Percentiles rank a stretch among this genome's conserved stretches.
Evolutionary conservation across 2,113 vertebrate genomes (phyloP).

Genomic region (Vulpes ferrilata): DNA sequence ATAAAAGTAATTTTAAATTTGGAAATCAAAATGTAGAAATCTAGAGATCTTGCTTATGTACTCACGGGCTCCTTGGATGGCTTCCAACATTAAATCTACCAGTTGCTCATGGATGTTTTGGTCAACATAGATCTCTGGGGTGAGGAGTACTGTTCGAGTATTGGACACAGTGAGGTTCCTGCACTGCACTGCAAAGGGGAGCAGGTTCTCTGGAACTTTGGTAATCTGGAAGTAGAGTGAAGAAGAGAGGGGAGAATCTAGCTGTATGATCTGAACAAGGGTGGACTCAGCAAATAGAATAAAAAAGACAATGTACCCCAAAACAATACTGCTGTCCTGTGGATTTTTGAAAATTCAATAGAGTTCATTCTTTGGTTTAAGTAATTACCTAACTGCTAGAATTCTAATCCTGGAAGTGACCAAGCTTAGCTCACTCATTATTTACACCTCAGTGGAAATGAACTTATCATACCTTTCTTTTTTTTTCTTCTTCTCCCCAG

Average conservation of each 20-base stretch:
- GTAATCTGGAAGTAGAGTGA: constrained; percentile 90
- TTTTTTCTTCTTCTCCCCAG: neutral
- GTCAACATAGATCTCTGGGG: constrained; percentile 96
- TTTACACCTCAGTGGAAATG: neutral
- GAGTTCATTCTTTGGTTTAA: constrained; percentile 10
- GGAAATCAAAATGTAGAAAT: neutral
- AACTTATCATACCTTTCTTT: neutral
- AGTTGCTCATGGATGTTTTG: constrained; percentile 97
- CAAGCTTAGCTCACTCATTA: neutral
- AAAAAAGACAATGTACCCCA: neutral
- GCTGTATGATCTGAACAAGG: neutral
- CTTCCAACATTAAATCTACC: constrained; percentile 95
- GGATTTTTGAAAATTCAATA: neutral
- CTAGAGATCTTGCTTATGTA: constrained; percentile 68
- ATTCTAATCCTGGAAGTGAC: constrained; percentile 12
- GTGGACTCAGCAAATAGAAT: neutral
- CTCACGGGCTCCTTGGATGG: constrained; percentile 92
- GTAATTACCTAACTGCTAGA: neutral
- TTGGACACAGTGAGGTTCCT: constrained; percentile 95
- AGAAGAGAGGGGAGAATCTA: neutral
- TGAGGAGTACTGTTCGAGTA: constrained; percentile 94
- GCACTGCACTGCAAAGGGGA: constrained; percentile 95
- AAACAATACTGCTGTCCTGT: neutral
- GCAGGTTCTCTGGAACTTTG: constrained; percentile 97
- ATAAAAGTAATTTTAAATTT: neutral